Base-by-base conservation (phyloP, 2,113 vertebrate genomes). In the Xiphophorus maculatus region DNA sequence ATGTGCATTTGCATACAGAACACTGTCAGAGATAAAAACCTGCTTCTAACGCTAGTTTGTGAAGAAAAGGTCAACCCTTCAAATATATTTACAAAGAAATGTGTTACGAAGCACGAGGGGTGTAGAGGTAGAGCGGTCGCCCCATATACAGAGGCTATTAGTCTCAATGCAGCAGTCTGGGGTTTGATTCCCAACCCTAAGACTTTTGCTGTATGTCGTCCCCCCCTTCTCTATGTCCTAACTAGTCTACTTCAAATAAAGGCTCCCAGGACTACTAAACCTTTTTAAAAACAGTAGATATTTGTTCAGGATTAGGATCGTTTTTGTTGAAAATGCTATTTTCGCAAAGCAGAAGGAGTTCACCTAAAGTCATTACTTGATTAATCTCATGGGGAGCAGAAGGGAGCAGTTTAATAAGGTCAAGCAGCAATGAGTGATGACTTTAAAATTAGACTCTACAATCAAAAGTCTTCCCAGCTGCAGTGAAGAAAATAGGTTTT, bases 401-500 rank as follows among this genome's bases (percentile, higher is more conserved):
- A 35, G 65, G 74, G 77, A 72, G 13, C 48, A 71, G 9, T 62
- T 80, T 61, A 71, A 4, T 32, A 17, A 66, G 58, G 48, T 22
- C 1, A 15, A 61, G 37, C 15, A 62, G 37, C 9, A 71, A 19
- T 40, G 12, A 37, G 40, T 75, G n/a, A 81, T 66, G n/a, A 68
- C 10, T 77, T 30, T 71, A 22, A 74, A 72, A 81, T 77, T 54
- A 72, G 30, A 63, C 54, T 60, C 61, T 32, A 63, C 37, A 67
- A 48, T 71, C 74, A 44, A 58, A 79, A n/a, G 29, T 66, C 48
- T 0, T 62, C 7, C 35, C 0, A 10, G 25, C n/a, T 78, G 17
- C 48, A 58, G 5, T 5, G 2, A 8, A 37, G 27, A 14, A 37
- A 40, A 1, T 3, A 58, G 17, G 51, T n/a, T 8, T 25, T 54